Evolutionary conservation across 92 coral and sea anemone species (phyloP).

Genomic region (Actinostola sp.): DNA sequence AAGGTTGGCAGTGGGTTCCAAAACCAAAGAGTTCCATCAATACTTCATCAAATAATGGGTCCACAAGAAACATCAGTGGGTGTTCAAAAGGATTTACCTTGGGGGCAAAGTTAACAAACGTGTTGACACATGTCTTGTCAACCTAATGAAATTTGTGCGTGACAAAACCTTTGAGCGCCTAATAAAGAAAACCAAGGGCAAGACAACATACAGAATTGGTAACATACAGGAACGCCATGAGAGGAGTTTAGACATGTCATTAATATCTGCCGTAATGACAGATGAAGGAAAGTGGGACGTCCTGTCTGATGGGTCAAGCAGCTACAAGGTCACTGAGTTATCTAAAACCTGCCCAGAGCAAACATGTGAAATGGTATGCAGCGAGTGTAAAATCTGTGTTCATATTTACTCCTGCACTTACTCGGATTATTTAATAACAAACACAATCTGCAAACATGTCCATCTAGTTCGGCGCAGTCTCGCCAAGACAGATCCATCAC

Average conservation of each 20-base stretch:
- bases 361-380: neutral
- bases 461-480: neutral
- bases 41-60: conserved; percentile 68
- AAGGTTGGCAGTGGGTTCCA: conserved; percentile 5
- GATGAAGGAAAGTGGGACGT: conserved; percentile 19
- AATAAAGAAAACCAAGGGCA: conserved; percentile 65
- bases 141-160: conserved; percentile 50
- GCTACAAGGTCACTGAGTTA: neutral
- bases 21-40: conserved; percentile 6
- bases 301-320: neutral
- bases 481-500: too few species aligned
- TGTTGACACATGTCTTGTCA: conserved; percentile 54
- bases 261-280: neutral
- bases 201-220: conserved; percentile 32
- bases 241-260: conserved; percentile 32
- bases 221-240: conserved; percentile 41
- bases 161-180: conserved; percentile 59
- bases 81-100: conserved; percentile 63
- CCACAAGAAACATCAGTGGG: conserved; percentile 49
- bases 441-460: neutral
- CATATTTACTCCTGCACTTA: neutral
- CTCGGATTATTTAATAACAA: neutral
- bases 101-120: conserved; percentile 59
- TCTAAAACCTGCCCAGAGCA: conserved; percentile 2
- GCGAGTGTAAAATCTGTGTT: neutral